These are phyloP conservation scores for Thumatha senex DNA, from an alignment of 2,888 invertebrate genomes.

Conservation along the genomic window DNA sequence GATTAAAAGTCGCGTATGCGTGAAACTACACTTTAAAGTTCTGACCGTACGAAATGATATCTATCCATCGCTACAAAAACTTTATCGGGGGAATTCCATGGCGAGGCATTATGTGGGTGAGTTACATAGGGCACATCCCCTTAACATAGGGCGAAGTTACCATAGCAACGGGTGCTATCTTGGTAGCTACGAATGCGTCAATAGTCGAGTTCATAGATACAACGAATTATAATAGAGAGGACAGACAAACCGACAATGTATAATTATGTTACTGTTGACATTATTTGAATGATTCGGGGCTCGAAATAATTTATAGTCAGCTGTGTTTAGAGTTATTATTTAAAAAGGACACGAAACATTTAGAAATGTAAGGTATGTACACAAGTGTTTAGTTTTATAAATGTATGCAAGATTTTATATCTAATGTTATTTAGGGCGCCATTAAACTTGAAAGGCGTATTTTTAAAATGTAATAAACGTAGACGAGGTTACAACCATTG, in stretches of 20 bases:
- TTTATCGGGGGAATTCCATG: constrained; percentile 72
- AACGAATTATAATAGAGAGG: constrained; percentile 52
- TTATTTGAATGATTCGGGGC: constrained; percentile 63
- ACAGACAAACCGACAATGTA: constrained; percentile 64
- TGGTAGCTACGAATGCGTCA: constrained; percentile 60
- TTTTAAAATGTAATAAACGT: constrained; percentile 41
- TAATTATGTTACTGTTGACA: constrained; percentile 66
- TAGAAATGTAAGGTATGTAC: constrained; percentile 57
- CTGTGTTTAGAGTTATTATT: constrained; percentile 43
- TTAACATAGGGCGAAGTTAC: constrained; percentile 58
- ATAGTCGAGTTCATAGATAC: constrained; percentile 44
- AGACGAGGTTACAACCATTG: constrained; percentile 12
- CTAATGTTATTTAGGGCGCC: constrained; percentile 56
- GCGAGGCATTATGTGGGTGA: constrained; percentile 68
- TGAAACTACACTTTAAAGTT: constrained; percentile 9
- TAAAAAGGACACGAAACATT: constrained; percentile 42
- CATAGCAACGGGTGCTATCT: constrained; percentile 66
- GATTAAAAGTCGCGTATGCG: background rate
- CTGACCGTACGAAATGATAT: no score
- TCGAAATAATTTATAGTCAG: constrained; percentile 50
- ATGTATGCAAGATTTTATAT: constrained; percentile 57
- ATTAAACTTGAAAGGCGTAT: constrained; percentile 56
- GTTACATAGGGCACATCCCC: constrained; percentile 62
- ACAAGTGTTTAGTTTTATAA: constrained; percentile 64
- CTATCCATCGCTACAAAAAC: constrained; percentile 41